These are phyloP conservation scores for Zaprionus davidi DNA, from an alignment of 1,140 invertebrate genomes.

Conservation along the genomic window DNA sequence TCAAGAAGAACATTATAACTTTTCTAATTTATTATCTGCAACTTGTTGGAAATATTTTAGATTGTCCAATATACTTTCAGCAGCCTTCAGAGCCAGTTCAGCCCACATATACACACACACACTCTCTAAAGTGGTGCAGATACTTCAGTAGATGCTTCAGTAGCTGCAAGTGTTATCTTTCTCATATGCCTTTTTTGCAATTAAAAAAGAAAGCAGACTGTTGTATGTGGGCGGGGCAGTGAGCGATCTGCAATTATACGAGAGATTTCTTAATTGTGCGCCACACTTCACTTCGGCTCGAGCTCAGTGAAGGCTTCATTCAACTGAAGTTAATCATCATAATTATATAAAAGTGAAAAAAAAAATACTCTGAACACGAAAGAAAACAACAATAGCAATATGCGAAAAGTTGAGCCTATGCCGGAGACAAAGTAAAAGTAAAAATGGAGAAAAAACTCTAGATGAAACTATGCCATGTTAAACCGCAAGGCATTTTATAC, in stretches of 20 bases:
- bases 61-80: neutral
- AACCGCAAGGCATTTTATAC: constrained; percentile 44
- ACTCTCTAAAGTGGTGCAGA: neutral
- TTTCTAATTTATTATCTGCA: neutral
- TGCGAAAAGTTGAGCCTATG: constrained; percentile 30
- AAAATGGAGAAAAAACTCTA: constrained; percentile 4
- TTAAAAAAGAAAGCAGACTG: constrained; percentile 48
- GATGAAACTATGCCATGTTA: constrained; percentile 38
- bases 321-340: constrained; percentile 44
- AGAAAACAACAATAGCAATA: constrained; percentile 19
- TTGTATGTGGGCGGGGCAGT: constrained; percentile 35
- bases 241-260: constrained; percentile 34
- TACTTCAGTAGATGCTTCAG: constrained; percentile 10
- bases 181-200: constrained; percentile 28
- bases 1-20: neutral
- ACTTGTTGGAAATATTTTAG: neutral
- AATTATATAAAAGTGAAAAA: constrained; percentile 36
- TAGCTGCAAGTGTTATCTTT: constrained; percentile 23
- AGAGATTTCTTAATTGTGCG: constrained; percentile 53
- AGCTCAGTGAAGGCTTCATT: constrained; percentile 24
- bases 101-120: neutral
- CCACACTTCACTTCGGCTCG: constrained; percentile 47
- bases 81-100: constrained; percentile 1
- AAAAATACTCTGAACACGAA: constrained; percentile 8
- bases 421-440: constrained; percentile 39